Percentiles rank a stretch among this genome's conserved stretches.
Evolutionary conservation across 2,888 invertebrate species (phyloP).

Genomic region (Plusia festucae): DNA sequence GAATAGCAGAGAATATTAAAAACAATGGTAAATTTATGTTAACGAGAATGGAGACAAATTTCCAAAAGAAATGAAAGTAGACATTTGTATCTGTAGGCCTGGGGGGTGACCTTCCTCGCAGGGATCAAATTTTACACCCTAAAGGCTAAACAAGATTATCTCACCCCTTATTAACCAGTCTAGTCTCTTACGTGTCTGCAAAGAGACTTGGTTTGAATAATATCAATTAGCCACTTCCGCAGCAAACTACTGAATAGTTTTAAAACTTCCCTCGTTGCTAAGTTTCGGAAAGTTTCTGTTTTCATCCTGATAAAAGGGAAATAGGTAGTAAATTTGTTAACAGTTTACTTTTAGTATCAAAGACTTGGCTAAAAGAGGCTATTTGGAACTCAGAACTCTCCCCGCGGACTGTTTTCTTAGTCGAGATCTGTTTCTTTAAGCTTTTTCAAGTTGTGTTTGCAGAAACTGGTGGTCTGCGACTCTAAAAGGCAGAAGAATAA

Average conservation of each 20-base stretch:
- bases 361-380: conserved; percentile 3
- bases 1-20: no score
- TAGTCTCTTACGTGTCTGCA: background rate
- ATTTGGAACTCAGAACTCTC: background rate
- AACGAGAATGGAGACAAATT: no score
- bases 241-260: conserved; percentile 41
- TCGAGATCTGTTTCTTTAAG: background rate
- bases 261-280: conserved; percentile 27
- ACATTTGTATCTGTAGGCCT: no score
- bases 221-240: conserved; percentile 22
- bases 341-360: conserved; percentile 4
- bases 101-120: no score
- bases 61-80: no score
- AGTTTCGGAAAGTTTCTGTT: conserved; percentile 16
- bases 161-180: background rate
- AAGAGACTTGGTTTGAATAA: conserved; percentile 27
- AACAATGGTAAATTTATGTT: no score
- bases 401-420: background rate
- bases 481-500: background rate
- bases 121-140: background rate
- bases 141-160: no score
- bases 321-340: conserved; percentile 4
- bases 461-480: background rate
- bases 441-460: background rate
- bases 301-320: conserved; percentile 4